Conservation (phyloP, 2,113 vertebrate genomes). For the Eurystomus gularis region DNA sequence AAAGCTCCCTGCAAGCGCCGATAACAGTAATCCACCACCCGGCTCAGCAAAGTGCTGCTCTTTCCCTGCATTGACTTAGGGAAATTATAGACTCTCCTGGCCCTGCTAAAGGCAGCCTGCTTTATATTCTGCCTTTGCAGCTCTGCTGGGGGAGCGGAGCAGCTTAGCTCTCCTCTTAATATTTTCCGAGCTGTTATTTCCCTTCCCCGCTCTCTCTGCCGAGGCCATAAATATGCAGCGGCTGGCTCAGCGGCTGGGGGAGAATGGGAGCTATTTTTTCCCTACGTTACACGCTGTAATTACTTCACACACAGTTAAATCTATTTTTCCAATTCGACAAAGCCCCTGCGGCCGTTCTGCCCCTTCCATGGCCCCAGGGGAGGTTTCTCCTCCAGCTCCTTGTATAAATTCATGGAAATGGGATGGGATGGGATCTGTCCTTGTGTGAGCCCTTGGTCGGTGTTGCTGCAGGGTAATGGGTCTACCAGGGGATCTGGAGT, state of each 20-base stretch:
- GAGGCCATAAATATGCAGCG: constrained; percentile 80
- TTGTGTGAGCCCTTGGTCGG: neutral
- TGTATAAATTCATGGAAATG: neutral
- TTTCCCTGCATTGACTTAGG: constrained; percentile 33
- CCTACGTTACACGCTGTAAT: constrained; percentile 65
- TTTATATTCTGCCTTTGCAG: constrained; percentile 76
- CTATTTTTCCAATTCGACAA: constrained; percentile 57
- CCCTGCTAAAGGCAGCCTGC: constrained; percentile 55
- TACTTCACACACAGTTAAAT: constrained; percentile 66
- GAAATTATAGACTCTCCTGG: constrained; percentile 43
- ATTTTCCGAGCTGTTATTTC: constrained; percentile 50
- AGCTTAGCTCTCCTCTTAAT: constrained; percentile 68
- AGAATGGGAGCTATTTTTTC: constrained; percentile 66
- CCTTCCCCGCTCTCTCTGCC: constrained; percentile 34
- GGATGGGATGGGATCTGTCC: neutral
- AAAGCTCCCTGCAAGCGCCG: neutral
- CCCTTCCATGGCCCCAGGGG: neutral
- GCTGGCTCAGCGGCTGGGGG: constrained; percentile 60
- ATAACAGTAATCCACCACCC: constrained; percentile 42
- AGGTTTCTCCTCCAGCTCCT: neutral
- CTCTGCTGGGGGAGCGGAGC: constrained; percentile 61
- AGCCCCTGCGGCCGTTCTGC: constrained; percentile 5
- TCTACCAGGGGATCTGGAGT: fast-evolving
- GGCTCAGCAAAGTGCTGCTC: constrained; percentile 20
- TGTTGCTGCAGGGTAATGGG: neutral